Evolutionary conservation across 2,113 vertebrate genomes (phyloP).

Genomic region (Aythya baeri): DNA sequence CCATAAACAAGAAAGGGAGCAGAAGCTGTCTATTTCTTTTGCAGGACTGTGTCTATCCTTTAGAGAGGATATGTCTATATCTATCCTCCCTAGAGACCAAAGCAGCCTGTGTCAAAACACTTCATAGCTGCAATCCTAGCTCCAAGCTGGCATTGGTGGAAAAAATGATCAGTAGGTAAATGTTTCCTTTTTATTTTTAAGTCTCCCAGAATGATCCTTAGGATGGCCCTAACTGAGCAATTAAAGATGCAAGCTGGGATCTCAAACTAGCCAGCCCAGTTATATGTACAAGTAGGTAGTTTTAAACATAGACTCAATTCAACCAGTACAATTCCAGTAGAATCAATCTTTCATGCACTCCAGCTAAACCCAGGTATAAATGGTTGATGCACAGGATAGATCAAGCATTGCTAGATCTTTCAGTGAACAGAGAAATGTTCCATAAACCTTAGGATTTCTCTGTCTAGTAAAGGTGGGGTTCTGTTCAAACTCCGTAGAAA

Average conservation of each 20-base stretch:
- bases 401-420: neutral
- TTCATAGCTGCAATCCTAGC: neutral
- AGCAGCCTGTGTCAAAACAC: neutral
- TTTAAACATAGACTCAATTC: neutral
- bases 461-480: neutral
- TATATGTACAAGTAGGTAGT: neutral
- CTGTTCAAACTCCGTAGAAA: neutral
- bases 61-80: neutral
- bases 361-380: neutral
- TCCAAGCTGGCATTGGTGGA: neutral
- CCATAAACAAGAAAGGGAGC: neutral
- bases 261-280: neutral
- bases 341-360: neutral
- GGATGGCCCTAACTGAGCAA: neutral
- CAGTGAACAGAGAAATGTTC: neutral
- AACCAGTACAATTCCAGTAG: neutral
- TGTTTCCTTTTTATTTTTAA: neutral
- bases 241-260: neutral
- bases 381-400: neutral
- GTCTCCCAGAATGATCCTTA: neutral
- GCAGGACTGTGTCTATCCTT: too few relatives aligned
- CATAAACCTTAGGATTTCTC: neutral
- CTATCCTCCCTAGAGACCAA: neutral
- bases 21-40: neutral
- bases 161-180: neutral